phyloP scores from a whole-genome alignment of 2,797 vertebrate species.

The Luscinia megarhynchos region DNA sequence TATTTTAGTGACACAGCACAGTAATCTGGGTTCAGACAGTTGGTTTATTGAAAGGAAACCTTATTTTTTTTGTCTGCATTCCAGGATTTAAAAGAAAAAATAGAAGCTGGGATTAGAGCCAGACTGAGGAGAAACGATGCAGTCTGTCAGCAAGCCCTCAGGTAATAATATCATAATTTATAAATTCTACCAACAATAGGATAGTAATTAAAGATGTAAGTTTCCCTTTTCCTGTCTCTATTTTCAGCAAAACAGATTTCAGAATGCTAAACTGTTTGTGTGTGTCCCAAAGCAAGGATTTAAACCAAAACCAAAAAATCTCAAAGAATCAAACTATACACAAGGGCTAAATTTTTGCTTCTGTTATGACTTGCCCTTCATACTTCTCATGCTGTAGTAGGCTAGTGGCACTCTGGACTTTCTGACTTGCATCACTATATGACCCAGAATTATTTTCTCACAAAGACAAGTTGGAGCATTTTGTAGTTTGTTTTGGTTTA shows the following conservation, averaged over 20 bases:
- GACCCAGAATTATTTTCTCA: neutral
- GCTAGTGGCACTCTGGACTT: neutral
- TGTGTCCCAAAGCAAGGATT: conserved; percentile 40
- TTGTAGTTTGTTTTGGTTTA: conserved; percentile 36
- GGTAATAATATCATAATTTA: conserved; percentile 81
- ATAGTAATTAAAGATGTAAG: conserved; percentile 73
- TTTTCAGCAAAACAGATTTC: conserved; percentile 57
- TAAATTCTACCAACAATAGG: conserved; percentile 74
- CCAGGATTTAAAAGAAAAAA: conserved; percentile 73
- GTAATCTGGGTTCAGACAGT: conserved; percentile 76
- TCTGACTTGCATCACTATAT: neutral
- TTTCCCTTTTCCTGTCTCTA: conserved; percentile 43
- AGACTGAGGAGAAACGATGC: conserved; percentile 70
- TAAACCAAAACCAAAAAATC: neutral
- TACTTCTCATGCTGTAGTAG: neutral
- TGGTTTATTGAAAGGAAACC: conserved; percentile 71
- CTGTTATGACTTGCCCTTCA: conserved; percentile 51
- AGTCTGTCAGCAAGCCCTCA: conserved; percentile 79
- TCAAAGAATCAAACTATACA: neutral
- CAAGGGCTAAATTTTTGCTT: conserved; percentile 12
- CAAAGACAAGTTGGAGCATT: neutral
- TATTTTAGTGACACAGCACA: conserved; percentile 48
- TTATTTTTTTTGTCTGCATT: conserved; percentile 77
- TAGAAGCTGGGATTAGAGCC: conserved; percentile 68
- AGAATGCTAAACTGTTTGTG: neutral